Base-by-base conservation (phyloP, 2,888 invertebrate genomes). In the Beris morrisii region DNA sequence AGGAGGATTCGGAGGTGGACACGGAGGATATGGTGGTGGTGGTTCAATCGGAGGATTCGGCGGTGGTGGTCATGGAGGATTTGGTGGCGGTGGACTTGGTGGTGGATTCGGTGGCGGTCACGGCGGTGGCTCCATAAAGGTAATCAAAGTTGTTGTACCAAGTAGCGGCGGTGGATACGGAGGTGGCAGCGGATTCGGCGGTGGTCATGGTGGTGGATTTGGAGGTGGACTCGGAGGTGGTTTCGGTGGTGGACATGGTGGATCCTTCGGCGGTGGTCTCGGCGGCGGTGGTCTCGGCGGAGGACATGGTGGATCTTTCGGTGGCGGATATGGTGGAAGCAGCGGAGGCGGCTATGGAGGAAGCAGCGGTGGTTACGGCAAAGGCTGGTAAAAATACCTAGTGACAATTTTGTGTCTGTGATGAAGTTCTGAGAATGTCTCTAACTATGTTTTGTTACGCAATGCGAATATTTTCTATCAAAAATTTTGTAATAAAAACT, bases 61-160 rank as follows among this genome's bases (percentile, higher is more conserved):
- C 4, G 61, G 58, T 22, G 61, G 58, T 22, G 61, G 61, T 3
- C 61, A 43, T 22, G 61, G 61, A 13, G 61, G 61, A 50, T 50
- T 9, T 32, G 43, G 50, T 7, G 61, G 57, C 4, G 57, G 45
- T 38, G 61, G 61, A 15, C 9, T 32, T 38, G 38, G 52, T 31
- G 59, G 59, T 13, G 48, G 50, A 32, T 15, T 50, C 50, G 38
- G 52, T 50, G 59, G 59, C 30, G 48, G 50, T 31, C 4, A 28
- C 46, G 63, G 63, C 30, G 63, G 63, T 13, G 52, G 53, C 32
- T 30, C 32, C 30, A 46, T 56, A 1, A 56, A 56, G 22, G 32
- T 56, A 6, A 56, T 56, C 38, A 56, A 56, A 32, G 28, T 56
- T 54, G 30, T 54, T 54, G 54, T 54, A 9, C 54, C 54, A 44